Percentiles rank a stretch among this genome's conserved stretches.
These are phyloP conservation scores for Apodemus agrarius DNA, from an alignment of 2,797 vertebrate species.

Conservation along the genomic window DNA sequence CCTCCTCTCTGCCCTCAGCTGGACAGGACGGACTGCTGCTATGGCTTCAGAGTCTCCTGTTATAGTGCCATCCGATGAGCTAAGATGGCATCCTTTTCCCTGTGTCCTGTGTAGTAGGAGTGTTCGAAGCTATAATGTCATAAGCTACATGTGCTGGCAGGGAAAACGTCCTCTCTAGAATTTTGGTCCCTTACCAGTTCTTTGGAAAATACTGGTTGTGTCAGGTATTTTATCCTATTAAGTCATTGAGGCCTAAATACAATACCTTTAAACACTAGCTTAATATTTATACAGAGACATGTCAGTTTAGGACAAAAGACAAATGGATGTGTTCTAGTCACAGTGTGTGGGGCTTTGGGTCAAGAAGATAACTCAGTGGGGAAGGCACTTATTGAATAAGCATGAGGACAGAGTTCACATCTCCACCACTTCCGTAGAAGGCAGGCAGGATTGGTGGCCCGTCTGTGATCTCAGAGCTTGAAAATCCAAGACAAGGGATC, in stretches of 20 bases:
- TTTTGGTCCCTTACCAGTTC: neutral
- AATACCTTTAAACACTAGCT: slow-evolving; percentile 23
- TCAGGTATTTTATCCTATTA: neutral
- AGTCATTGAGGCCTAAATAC: neutral
- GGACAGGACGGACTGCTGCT: neutral
- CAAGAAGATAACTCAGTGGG: neutral
- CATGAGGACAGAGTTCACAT: neutral
- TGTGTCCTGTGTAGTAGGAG: neutral
- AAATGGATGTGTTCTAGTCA: slow-evolving; percentile 39
- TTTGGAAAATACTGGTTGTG: slow-evolving; percentile 36
- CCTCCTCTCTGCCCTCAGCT: slow-evolving; percentile 11
- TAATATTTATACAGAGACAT: neutral
- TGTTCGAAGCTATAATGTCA: neutral
- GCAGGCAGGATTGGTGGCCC: too few species aligned
- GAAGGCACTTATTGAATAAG: neutral
- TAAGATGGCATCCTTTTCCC: neutral
- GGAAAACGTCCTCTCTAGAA: neutral
- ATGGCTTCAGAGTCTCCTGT: neutral
- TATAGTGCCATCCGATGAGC: neutral
- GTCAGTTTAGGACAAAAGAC: neutral
- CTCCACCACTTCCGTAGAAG: neutral
- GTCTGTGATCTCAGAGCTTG: neutral
- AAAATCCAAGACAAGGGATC: neutral
- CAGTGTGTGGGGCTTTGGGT: neutral
- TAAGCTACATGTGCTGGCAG: neutral